Percentiles rank a stretch among this genome's conserved stretches.
Conservation (phyloP, 2,113 vertebrate genomes). For the Chlamydotis undulata region DNA sequence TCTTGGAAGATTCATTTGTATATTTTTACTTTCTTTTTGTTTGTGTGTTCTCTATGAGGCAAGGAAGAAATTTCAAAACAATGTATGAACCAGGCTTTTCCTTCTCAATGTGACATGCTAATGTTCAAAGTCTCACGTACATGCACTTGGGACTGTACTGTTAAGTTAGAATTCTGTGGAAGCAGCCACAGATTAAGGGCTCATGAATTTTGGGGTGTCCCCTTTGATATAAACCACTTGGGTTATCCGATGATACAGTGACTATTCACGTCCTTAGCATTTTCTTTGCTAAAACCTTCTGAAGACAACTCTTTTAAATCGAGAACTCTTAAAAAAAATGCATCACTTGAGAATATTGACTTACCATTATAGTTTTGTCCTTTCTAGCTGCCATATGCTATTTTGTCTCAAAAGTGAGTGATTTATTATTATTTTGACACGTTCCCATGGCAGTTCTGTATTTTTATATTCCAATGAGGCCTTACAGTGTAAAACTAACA, state of each 20-base stretch:
- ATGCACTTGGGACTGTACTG: not conserved
- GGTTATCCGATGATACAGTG: not conserved
- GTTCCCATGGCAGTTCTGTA: not conserved
- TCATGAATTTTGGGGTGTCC: not conserved
- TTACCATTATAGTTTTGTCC: not conserved
- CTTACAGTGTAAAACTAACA: not conserved
- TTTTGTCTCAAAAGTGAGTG: not conserved
- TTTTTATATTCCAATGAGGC: not conserved
- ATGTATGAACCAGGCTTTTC: not conserved
- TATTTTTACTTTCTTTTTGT: conserved; percentile 50
- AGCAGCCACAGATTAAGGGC: not conserved
- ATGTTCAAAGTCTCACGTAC: not conserved
- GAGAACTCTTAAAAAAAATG: not conserved
- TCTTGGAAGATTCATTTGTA: conserved; percentile 35
- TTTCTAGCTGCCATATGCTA: not conserved
- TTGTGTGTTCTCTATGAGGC: not conserved
- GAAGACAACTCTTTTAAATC: not conserved
- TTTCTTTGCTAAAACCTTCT: not conserved
- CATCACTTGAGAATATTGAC: not conserved
- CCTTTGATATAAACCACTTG: not conserved
- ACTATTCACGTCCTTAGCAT: not conserved
- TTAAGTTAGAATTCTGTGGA: not conserved
- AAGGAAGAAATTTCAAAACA: conserved; percentile 10
- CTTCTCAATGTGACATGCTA: not conserved
- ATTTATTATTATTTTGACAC: not conserved